These are phyloP conservation scores for Hypotaenidia okinawae DNA, from an alignment of 2,797 vertebrate species.

Conservation along the genomic window DNA sequence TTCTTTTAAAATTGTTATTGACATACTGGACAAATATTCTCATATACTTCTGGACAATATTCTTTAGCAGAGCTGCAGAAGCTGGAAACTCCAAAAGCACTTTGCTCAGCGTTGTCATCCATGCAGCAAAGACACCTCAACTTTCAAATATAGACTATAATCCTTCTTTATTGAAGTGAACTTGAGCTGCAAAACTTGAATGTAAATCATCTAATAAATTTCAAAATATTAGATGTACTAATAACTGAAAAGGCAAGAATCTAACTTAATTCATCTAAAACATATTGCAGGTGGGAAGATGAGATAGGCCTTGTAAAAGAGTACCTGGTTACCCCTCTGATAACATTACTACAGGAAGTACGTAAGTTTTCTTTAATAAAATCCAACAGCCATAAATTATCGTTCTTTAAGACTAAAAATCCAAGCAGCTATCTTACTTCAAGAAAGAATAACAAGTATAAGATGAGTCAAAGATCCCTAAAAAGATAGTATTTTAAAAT, in stretches of 20 bases:
- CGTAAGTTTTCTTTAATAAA: background rate
- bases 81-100: background rate
- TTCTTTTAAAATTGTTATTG: background rate
- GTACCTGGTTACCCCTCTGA: background rate
- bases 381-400: background rate
- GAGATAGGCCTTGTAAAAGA: background rate
- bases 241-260: background rate
- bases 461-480: background rate
- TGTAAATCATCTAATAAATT: background rate
- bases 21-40: background rate
- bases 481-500: background rate
- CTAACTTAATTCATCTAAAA: background rate
- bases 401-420: background rate
- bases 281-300: background rate
- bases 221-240: background rate
- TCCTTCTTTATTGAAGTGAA: background rate
- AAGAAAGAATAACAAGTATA: background rate
- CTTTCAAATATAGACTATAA: background rate
- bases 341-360: background rate
- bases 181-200: background rate
- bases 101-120: background rate
- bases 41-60: background rate
- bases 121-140: background rate
- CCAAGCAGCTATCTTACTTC: background rate
- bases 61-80: background rate